Percentiles rank a stretch among this genome's conserved stretches.
These are phyloP conservation scores for Exocentrus adspersus DNA, from an alignment of 2,888 invertebrate genomes.

Conservation along the genomic window DNA sequence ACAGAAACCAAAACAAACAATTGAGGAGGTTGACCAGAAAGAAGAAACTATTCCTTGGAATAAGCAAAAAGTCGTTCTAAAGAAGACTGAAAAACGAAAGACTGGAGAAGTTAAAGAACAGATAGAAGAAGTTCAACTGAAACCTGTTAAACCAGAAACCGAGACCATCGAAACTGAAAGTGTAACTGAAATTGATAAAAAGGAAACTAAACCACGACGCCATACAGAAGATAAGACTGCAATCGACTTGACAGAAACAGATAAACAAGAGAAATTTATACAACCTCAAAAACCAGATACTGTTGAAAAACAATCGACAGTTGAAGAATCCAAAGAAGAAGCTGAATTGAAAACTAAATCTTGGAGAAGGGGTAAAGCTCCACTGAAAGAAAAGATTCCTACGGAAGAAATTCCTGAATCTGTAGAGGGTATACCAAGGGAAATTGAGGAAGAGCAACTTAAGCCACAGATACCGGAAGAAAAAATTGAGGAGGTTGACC, in stretches of 20 bases:
- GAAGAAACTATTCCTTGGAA: conserved; percentile 64
- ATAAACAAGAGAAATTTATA: background rate
- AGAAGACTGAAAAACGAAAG: conserved; percentile 61
- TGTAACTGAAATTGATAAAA: conserved; percentile 45
- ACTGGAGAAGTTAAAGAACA: conserved; percentile 55
- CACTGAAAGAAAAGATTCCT: conserved; percentile 36
- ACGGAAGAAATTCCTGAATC: conserved; percentile 19
- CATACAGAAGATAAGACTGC: background rate
- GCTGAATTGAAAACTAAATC: background rate
- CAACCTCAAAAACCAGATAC: background rate
- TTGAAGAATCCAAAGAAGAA: background rate
- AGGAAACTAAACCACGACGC: conserved; percentile 47
- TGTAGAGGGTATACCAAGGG: conserved; percentile 52
- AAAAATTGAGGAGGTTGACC: conserved; percentile 41
- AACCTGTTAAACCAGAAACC: conserved; percentile 60
- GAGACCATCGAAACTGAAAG: conserved; percentile 42
- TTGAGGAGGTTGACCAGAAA: conserved; percentile 20
- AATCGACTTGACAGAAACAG: background rate
- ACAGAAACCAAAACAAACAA: conserved; percentile 41
- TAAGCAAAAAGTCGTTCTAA: conserved; percentile 68
- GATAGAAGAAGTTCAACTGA: conserved; percentile 56
- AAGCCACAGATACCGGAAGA: conserved; percentile 51
- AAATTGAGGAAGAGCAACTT: conserved; percentile 65
- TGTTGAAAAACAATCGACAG: background rate
- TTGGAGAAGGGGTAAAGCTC: conserved; percentile 15